phyloP scores from a whole-genome alignment of 1,140 invertebrate genomes.

The Cydia fagiglandana region DNA sequence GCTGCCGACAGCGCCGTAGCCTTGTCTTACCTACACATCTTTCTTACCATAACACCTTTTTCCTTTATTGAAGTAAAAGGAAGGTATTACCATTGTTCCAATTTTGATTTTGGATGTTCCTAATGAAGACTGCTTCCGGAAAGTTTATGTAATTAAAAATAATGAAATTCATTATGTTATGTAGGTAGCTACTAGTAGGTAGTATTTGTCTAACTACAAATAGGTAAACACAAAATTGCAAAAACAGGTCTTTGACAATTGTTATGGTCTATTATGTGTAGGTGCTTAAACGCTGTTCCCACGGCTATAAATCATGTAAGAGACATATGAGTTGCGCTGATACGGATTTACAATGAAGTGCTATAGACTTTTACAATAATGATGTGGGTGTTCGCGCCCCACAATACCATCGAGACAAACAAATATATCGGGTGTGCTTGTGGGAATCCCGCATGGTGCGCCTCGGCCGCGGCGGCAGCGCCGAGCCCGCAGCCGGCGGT shows the following conservation, averaged over 20 bases:
- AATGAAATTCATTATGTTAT: no score
- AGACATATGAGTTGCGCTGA: constrained; percentile 68
- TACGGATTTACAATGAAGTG: constrained; percentile 70
- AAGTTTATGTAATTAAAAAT: no score
- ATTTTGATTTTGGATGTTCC: no score
- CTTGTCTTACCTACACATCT: not conserved
- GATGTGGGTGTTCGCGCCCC: constrained; percentile 74
- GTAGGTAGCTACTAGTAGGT: no score
- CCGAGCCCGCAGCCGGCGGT: constrained; percentile 41
- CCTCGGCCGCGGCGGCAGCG: constrained; percentile 42
- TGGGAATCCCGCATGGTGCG: constrained; percentile 75
- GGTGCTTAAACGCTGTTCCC: constrained; percentile 50
- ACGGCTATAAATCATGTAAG: constrained; percentile 73
- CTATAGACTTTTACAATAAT: constrained; percentile 71
- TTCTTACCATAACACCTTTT: not conserved
- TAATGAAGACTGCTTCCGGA: no score
- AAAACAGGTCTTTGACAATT: not conserved
- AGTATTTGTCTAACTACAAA: no score
- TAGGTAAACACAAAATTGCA: not conserved
- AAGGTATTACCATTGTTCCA: no score
- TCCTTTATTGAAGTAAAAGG: no score
- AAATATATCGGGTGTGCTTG: constrained; percentile 61
- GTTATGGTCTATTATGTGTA: not conserved
- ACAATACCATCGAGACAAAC: constrained; percentile 62
- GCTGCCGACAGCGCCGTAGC: constrained; percentile 32